Evolutionary conservation across 1,140 invertebrate genomes (phyloP), one percentile per base, ranked within the genome.

Genomic region (Ectropis grisescens): DNA sequence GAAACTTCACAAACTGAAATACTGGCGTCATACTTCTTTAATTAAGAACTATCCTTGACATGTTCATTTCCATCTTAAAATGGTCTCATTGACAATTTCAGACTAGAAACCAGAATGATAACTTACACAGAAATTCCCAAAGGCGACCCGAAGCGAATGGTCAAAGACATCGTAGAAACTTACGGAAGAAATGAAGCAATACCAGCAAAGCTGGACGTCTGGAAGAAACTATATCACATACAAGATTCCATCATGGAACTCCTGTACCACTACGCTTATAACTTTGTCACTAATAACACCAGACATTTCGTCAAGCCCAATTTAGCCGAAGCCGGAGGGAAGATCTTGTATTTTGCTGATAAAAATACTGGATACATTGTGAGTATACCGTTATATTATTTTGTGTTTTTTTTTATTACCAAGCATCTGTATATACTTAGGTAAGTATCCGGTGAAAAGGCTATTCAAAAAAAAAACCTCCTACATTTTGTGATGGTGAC

Each of bases 261-360:
- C 0, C 81, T 88, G 32, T 91, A 87, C 60, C 90, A 92, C 58
- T 92, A 91, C 40, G 85, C 82, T 0, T 82, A 85, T 32, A 87
- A 86, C n/a, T 85, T 86, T 37, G 83, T 90, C 1, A 89, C 89
- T 0, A 87, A 89, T 32, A 85, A 88, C 1, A 88, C 83, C 0
- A 82, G 88, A 25, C 84, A 70, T 19, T 92, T 88, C 41, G 75
- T 85, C 0, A 91, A 91, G 48, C 89, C 90, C 0, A 81, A 86
- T 2, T 62, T 86, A 11, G 82, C 85, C 0, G 88, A 91, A 43
- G 86, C 87, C 34, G 88, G 88, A 1, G 85, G 89, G 8, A 82
- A 84, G 32, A 75, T 90, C 6, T 57, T 82, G 13, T 90, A 87
- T 34, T 82, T 87, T 55, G 84, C 86, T 7, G 82, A 86, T n/a